Percentiles rank a stretch among this genome's conserved stretches.
phyloP scores from a whole-genome alignment of 2,888 invertebrate species.

The Pycnomerus fuliginosus region DNA sequence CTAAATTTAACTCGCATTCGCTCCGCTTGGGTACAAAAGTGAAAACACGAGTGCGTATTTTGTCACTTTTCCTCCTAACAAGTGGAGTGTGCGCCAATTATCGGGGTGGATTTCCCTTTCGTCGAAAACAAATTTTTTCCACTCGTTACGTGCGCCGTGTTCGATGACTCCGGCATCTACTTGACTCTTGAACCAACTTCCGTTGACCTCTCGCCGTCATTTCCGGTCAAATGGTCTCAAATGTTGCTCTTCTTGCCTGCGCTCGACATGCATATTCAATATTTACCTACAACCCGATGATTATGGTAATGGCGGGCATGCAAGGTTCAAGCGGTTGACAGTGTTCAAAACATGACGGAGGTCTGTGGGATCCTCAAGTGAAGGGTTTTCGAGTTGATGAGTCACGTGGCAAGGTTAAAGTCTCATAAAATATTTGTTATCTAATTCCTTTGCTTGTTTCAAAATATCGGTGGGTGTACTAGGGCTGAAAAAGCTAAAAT shows the following conservation, averaged over 20 bases:
- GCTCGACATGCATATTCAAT: conserved; percentile 33
- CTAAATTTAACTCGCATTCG: conserved; percentile 36
- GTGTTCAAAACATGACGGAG: too few relatives aligned
- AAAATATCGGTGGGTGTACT: too few relatives aligned
- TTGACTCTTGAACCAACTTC: conserved; percentile 48
- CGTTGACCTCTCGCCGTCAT: conserved; percentile 47
- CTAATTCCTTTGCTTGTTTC: too few relatives aligned
- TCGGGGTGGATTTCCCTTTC: conserved; percentile 9
- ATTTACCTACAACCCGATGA: too few relatives aligned
- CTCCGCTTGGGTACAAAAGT: conserved; percentile 39
- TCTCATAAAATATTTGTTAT: too few relatives aligned
- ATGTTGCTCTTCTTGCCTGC: conserved; percentile 30
- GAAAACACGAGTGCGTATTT: conserved; percentile 38
- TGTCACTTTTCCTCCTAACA: conserved; percentile 39
- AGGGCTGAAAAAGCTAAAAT: too few relatives aligned
- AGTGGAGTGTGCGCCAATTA: conserved; percentile 11
- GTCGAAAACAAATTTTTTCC: conserved; percentile 1
- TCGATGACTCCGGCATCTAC: conserved; percentile 43
- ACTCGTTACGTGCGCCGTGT: conserved; percentile 4
- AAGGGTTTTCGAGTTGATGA: too few relatives aligned
- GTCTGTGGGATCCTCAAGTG: too few relatives aligned
- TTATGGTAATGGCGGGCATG: conserved; percentile 13
- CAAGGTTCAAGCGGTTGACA: too few relatives aligned
- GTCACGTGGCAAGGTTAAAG: too few relatives aligned
- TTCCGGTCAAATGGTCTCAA: conserved; percentile 45